These are phyloP conservation scores for Tupaia tana DNA, from an alignment of 2,113 vertebrate species.

Conservation along the genomic window DNA sequence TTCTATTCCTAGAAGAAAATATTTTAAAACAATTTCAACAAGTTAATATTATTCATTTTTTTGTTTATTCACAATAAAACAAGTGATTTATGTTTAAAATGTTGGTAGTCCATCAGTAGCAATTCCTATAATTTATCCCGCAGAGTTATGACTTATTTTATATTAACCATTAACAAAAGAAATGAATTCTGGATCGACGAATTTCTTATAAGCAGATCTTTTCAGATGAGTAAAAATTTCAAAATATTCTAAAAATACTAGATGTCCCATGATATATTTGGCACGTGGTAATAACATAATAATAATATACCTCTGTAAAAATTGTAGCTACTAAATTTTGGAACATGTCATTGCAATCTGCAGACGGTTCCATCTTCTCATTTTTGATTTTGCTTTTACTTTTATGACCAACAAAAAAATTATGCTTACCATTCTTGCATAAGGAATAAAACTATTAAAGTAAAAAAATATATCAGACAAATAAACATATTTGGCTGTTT, in stretches of 20 bases:
- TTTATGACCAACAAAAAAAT: slow-evolving; percentile 13
- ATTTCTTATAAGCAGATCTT: slow-evolving; percentile 35
- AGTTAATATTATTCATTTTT: slow-evolving; percentile 49
- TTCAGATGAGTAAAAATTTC: neutral
- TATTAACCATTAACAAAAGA: slow-evolving; percentile 52
- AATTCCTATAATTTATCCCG: slow-evolving; percentile 53
- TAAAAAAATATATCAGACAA: neutral
- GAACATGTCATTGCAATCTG: neutral
- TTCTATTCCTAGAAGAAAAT: slow-evolving; percentile 45
- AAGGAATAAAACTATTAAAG: neutral
- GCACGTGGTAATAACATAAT: neutral
- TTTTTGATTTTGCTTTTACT: neutral
- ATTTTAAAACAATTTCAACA: slow-evolving; percentile 60
- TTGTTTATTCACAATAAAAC: slow-evolving; percentile 56
- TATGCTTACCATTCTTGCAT: neutral
- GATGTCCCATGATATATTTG: slow-evolving; percentile 1
- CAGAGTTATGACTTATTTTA: slow-evolving; percentile 27
- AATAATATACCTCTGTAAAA: neutral
- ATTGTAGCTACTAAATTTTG: slow-evolving; percentile 3
- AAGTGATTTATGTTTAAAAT: slow-evolving; percentile 21
- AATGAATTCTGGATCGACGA: neutral
- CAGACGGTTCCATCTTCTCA: neutral
- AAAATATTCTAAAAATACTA: neutral
- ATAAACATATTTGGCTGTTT: neutral
- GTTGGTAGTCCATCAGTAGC: slow-evolving; percentile 26